phyloP scores from a whole-genome alignment of 2,113 vertebrate species.

The Poecile atricapillus region DNA sequence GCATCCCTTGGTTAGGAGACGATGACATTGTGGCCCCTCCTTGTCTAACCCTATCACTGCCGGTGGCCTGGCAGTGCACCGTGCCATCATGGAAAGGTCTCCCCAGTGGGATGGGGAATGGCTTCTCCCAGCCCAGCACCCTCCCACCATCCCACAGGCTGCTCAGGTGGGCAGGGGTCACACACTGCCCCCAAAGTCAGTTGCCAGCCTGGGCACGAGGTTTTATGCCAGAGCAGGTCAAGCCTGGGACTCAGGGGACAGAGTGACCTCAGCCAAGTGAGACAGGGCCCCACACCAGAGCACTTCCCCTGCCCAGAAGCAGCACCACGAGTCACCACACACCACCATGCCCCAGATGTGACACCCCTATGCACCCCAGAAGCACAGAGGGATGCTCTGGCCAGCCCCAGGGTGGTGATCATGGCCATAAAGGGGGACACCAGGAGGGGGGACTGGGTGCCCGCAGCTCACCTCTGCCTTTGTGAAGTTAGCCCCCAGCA shows the following conservation, averaged over 20 bases:
- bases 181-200: rapidly evolving
- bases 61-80: rapidly evolving
- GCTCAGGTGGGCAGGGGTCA: background rate
- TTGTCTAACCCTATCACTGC: background rate
- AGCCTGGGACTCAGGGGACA: background rate
- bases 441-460: background rate
- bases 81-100: background rate
- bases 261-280: background rate
- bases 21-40: background rate
- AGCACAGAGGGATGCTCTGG: rapidly evolving
- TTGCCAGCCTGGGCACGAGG: background rate
- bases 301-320: background rate
- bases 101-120: rapidly evolving
- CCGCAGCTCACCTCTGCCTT: background rate
- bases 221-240: background rate
- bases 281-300: background rate
- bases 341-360: rapidly evolving
- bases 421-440: rapidly evolving
- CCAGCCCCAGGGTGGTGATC: background rate
- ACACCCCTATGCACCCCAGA: background rate
- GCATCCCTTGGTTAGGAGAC: background rate
- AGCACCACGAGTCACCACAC: rapidly evolving
- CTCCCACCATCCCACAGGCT: background rate
- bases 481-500: background rate
- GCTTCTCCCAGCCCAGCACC: background rate